Base-by-base conservation (phyloP, 2,797 vertebrate species). In the Orestias chungarensis region DNA sequence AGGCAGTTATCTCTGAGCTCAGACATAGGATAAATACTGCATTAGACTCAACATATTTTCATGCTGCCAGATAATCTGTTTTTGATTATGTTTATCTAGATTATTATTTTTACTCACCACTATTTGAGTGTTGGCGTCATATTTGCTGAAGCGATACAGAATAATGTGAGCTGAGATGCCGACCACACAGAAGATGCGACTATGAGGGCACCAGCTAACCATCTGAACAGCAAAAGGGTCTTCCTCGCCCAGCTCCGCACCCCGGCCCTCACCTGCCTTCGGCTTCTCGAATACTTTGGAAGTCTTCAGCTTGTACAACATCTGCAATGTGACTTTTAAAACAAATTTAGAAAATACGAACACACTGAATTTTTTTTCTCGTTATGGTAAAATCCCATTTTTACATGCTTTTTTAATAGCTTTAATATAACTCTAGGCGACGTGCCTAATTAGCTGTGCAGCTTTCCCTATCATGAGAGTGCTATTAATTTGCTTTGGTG, bases 281-380 rank as follows among this genome's bases (percentile, higher is more conserved):
- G 95, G 95, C 88, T 99, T 99, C 90, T 99, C 97, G 87, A 99
- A 99, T 61, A 96, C 96, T 87, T 99, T 99, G 82, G 96, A 97
- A 1, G 96, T 99, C 93, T 99, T 99, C 86, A 99, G 87, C 88
- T 97, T 99, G 92, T 99, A 99, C 76, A 99, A 90, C 97, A 99
- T 98, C 94, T 99, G 97, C n/a, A 99, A 93, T 70, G 97, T 98
- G 91, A 98, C 98, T 99, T 64, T 44, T 73, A 1, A 33, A 40
- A 85, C 18, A 72, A 15, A 23, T 50, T 64, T 27, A 1, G 0
- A 49, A 65, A 27, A 71, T 35, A 62, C 20, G 62, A 27, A 70
- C 31, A 40, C 35, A 40, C 10, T 62, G 59, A 40, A 33, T 57
- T 38, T 62, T 62, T 59, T 1, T 62, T 23, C 1, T 29, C 9